These are phyloP conservation scores for Drosophila putrida DNA, from an alignment of 2,888 invertebrate species.

Conservation along the genomic window DNA sequence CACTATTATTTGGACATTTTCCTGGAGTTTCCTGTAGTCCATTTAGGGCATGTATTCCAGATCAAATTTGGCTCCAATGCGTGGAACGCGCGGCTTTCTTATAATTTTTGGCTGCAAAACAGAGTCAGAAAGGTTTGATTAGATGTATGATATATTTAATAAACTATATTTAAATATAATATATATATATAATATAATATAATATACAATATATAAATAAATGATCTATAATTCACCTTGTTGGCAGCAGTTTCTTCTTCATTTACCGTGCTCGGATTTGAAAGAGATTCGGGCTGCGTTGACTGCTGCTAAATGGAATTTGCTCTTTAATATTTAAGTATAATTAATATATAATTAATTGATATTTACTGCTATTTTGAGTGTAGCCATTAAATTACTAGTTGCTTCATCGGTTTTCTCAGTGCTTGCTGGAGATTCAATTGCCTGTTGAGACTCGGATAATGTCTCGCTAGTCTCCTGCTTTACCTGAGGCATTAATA, in stretches of 20 bases:
- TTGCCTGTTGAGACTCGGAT: neutral
- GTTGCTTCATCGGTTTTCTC: slow-evolving; percentile 32
- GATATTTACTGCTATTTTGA: slow-evolving; percentile 42
- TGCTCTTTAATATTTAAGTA: neutral
- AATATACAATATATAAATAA: neutral
- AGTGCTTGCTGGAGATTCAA: neutral
- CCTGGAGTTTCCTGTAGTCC: neutral
- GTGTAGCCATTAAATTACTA: slow-evolving; percentile 33
- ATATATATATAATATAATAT: neutral
- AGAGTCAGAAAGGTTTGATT: neutral
- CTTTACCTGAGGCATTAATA: slow-evolving; percentile 4
- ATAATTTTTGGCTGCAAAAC: slow-evolving; percentile 29
- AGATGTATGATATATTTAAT: neutral
- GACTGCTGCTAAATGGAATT: slow-evolving; percentile 8
- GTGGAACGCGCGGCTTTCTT: slow-evolving; percentile 69
- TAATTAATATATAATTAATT: neutral
- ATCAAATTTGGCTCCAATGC: slow-evolving; percentile 81
- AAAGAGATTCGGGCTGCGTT: neutral
- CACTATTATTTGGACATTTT: neutral
- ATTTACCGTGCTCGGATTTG: neutral
- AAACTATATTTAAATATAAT: no score
- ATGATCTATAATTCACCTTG: slow-evolving; percentile 17
- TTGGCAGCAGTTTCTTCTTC: neutral
- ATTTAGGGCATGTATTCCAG: slow-evolving; percentile 62
- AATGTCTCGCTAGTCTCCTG: neutral